Base-by-base conservation (phyloP, 1,140 invertebrate genomes). In the Euura saliciscinereae region DNA sequence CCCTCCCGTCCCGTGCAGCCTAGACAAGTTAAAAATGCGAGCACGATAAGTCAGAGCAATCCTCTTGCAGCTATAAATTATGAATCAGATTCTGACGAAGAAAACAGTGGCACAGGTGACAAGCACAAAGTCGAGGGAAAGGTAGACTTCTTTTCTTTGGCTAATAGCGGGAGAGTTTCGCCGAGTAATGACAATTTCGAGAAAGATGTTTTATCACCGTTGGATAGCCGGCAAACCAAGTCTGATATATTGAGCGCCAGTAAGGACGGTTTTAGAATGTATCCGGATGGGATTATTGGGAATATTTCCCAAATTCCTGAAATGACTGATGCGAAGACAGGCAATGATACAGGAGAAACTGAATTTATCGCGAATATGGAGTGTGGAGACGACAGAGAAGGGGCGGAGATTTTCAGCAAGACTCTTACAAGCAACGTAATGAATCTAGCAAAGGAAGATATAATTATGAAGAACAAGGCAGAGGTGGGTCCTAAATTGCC, bases 31-130 rank as follows among this genome's bases (percentile, higher is more conserved):
- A 71, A 69, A 69, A 74, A 70, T 70, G 6, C 42, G 68, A 45
- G 28, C 46, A 77, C 70, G 72, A 43, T 65, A 65, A 78, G 70
- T 44, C 75, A 76, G 74, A 8, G 8, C 43, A 64, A 72, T 51
- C 70, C 74, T 4, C 69, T 75, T 67, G 43, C 71, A 13, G 73
- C 70, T 45, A 59, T 80, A 42, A 80, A 82, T 77, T 83, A 83
- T 74, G 86, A 88, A 45, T 86, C 86, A 59, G 87, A 88, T 74
- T 88, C 89, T 44, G 84, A 86, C 5, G 87, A 88, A 77, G 84
- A 83, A 28, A 72, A 80, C 4, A 77, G 75, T 10, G 73, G 75
- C 66, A 11, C 84, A 82, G 75, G 81, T 84, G 71, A 80, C 78
- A 45, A 76, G 71, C 44, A 74, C 4, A 59, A 59, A 59, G 13